phyloP scores from a whole-genome alignment of 2,797 vertebrate genomes.

The Tolypeutes matacus region DNA sequence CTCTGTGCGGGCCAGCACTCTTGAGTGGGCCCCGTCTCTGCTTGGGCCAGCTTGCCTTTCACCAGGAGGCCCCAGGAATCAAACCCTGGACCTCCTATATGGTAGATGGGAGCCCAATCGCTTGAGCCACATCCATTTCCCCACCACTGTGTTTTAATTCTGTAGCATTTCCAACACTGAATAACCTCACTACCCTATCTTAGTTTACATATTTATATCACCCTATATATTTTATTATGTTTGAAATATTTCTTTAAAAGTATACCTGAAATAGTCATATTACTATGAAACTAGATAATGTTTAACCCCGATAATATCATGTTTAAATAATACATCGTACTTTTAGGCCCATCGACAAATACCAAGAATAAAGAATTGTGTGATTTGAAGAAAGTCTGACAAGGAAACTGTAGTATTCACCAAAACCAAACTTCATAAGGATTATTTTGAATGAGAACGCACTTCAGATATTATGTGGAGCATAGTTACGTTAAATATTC shows the following conservation, averaged over 20 bases:
- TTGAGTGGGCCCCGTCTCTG: too few species aligned
- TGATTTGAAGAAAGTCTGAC: background rate
- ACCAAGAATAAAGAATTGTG: background rate
- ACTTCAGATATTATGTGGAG: too few species aligned
- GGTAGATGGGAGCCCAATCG: too few species aligned
- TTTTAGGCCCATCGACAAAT: background rate
- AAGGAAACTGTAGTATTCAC: background rate
- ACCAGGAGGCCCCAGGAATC: too few species aligned
- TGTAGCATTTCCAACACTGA: too few species aligned
- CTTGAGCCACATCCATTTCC: too few species aligned
- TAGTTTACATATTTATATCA: rapidly evolving
- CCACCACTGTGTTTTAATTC: too few species aligned
- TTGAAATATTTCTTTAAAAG: background rate
- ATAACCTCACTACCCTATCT: too few species aligned
- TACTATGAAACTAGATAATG: background rate
- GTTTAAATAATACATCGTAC: background rate
- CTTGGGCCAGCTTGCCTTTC: too few species aligned
- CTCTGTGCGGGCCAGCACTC: too few species aligned
- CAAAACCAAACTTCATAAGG: background rate
- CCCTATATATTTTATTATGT: background rate
- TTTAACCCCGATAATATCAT: background rate
- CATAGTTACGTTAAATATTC: background rate
- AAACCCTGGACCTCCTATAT: too few species aligned
- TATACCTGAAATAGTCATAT: background rate
- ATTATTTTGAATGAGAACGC: rapidly evolving